These are phyloP conservation scores for Dasysyrphus albostriatus DNA, from an alignment of 2,888 invertebrate genomes.

Conservation along the genomic window DNA sequence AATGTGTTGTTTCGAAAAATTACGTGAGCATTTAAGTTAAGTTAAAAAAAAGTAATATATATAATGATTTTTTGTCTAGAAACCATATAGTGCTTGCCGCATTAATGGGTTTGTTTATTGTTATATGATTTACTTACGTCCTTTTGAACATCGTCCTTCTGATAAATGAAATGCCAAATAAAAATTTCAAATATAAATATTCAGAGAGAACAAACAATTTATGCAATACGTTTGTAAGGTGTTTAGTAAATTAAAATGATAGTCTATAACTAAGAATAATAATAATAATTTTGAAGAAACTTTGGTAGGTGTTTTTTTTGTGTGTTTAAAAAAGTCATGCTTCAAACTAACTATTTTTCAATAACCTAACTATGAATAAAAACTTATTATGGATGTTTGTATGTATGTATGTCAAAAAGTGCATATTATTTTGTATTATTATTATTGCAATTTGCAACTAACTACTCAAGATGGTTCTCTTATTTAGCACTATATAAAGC, in stretches of 20 bases:
- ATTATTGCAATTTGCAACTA: neutral
- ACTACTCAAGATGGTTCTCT: neutral
- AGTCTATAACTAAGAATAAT: neutral
- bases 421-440: neutral
- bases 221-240: slow-evolving; percentile 61
- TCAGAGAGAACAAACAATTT: slow-evolving; percentile 66
- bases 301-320: neutral
- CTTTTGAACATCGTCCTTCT: slow-evolving; percentile 82
- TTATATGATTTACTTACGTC: slow-evolving; percentile 81
- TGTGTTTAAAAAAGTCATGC: neutral
- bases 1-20: slow-evolving; percentile 45
- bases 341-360: neutral
- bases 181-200: slow-evolving; percentile 64
- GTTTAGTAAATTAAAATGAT: neutral
- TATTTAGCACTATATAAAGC: neutral
- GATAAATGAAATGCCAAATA: slow-evolving; percentile 73
- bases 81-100: slow-evolving; percentile 40
- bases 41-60: neutral
- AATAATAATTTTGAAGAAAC: neutral
- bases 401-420: neutral
- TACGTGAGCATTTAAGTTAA: neutral
- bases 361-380: neutral
- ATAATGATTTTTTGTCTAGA: neutral
- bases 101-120: slow-evolving; percentile 36
- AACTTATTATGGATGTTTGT: neutral